These are phyloP conservation scores for Scomber colias DNA, from an alignment of 2,113 vertebrate genomes.

Conservation along the genomic window DNA sequence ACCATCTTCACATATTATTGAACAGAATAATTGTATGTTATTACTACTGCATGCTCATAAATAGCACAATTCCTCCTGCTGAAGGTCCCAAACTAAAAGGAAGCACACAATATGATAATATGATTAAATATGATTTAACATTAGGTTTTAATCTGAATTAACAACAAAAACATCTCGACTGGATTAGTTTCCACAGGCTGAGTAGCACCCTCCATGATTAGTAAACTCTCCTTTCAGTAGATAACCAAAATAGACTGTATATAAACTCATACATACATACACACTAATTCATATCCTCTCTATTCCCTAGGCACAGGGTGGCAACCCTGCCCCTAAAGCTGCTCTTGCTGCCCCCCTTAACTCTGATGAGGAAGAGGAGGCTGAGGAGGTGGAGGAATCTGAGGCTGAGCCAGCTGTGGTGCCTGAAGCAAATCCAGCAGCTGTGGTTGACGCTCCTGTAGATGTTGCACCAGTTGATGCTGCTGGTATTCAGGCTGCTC, in stretches of 20 bases:
- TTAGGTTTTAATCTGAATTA: too few relatives aligned
- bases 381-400: slow-evolving; percentile 53
- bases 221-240: too few relatives aligned
- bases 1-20: not conserved
- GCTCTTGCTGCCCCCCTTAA: slow-evolving; percentile 66
- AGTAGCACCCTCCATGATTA: too few relatives aligned
- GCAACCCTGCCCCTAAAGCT: slow-evolving; percentile 41
- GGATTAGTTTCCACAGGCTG: too few relatives aligned
- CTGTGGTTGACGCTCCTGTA: slow-evolving; percentile 39
- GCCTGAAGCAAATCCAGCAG: slow-evolving; percentile 26
- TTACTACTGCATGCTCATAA: too few relatives aligned
- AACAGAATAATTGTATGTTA: not conserved
- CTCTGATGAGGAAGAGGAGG: slow-evolving; percentile 81
- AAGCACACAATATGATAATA: too few relatives aligned
- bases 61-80: not conserved
- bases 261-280: not conserved
- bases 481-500: not conserved
- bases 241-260: not conserved
- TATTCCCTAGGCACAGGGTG: slow-evolving; percentile 34
- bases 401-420: slow-evolving; percentile 63
- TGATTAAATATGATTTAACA: too few relatives aligned
- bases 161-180: too few relatives aligned
- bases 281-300: not conserved
- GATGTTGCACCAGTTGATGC: slow-evolving; percentile 49
- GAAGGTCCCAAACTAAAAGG: not conserved